Base-by-base conservation (phyloP, 2,797 vertebrate species). In the Cottoperca gobio region DNA sequence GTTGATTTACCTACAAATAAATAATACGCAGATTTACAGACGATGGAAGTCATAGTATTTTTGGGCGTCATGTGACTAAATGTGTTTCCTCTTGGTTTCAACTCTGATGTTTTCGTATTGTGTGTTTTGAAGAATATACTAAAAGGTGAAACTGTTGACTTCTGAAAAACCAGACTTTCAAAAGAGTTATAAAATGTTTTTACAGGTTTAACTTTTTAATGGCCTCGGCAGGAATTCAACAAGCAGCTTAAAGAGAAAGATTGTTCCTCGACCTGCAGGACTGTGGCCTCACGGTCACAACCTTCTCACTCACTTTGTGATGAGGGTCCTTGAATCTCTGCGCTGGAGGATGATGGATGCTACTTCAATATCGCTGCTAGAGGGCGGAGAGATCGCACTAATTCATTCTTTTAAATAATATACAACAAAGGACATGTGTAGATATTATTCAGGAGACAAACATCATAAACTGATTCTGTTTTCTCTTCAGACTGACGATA, bases 401-500 rank as follows among this genome's bases (percentile, higher is more conserved):
- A 28, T 35, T 13, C 19, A 54, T 61, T 40, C n/a, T 6, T 17
- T 12, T 23, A 26, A 24, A 10, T 1, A 28, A 42, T 19, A 6
- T 17, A 26, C 6, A 17, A 6, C 19, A 28, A 6, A n/a, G n/a
- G n/a, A n/a, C n/a, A n/a, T n/a, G n/a, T n/a, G n/a, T n/a, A n/a
- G n/a, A n/a, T n/a, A n/a, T n/a, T n/a, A n/a, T n/a, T n/a, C n/a
- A n/a, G n/a, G n/a, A n/a, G n/a, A n/a, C n/a, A 26, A 3, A 28
- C 21, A 17, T 24, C 12, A 55, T 23, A 50, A 17, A 50, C 10
- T 70, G 26, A 49, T 57, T 55, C 2, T 61, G 1, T 12, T 76
- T 50, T 57, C 67, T 89, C 89, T 79, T 1, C 84, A 99, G 97
- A 91, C 94, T 99, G 66, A 99, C 97, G 49, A 99, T 99, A 88